A percentile compares a stretch with the other conserved stretches of the same genome.
phyloP scores from a whole-genome alignment of 2,113 vertebrate genomes.

The Lophotis ruficrista region DNA sequence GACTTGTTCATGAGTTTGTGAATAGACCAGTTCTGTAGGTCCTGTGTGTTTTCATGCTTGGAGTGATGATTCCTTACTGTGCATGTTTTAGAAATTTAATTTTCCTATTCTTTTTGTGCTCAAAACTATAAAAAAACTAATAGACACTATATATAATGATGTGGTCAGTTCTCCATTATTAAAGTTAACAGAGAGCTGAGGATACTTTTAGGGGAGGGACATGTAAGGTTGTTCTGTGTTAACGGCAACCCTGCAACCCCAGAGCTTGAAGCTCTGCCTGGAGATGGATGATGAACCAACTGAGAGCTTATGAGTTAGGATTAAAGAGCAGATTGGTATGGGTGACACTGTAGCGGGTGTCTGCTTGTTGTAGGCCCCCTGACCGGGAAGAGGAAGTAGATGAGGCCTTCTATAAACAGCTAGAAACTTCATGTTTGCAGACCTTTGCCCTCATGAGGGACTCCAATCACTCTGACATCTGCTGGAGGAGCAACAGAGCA shows the following conservation, averaged over 20 bases:
- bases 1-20: not conserved
- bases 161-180: not conserved
- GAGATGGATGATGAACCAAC: not conserved
- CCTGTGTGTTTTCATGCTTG: not conserved
- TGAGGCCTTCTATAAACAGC: not conserved
- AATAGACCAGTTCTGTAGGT: not conserved
- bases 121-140: not conserved
- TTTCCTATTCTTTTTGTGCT: not conserved
- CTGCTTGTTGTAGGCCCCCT: not conserved
- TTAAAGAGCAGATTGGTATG: not conserved
- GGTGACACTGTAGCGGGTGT: not conserved
- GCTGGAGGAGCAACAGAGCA: not conserved
- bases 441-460: not conserved
- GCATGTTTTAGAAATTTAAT: not conserved
- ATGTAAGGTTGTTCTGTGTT: not conserved
- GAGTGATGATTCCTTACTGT: not conserved
- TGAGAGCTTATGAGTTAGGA: not conserved
- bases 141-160: not conserved
- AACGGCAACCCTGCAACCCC: not conserved
- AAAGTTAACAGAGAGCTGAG: not conserved
- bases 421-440: not conserved
- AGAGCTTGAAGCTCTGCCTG: not conserved
- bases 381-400: not conserved
- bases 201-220: not conserved
- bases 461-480: rapidly evolving